phyloP scores from a whole-genome alignment of 2,113 vertebrate species.

The Cebidichthys violaceus region DNA sequence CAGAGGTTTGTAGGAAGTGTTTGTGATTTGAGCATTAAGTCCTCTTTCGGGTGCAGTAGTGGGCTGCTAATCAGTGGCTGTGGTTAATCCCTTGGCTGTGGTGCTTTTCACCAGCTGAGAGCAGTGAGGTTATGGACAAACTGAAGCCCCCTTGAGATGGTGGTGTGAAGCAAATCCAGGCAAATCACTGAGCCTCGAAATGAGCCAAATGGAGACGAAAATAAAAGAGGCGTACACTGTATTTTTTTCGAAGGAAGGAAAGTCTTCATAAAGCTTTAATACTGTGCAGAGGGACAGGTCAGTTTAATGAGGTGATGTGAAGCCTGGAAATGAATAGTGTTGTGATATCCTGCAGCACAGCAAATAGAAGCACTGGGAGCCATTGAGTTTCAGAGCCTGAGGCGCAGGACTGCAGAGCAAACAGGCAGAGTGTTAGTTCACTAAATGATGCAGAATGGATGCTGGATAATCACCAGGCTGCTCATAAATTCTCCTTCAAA shows the following conservation, averaged over 20 bases:
- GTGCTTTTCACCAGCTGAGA: constrained; percentile 71
- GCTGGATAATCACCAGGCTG: constrained; percentile 61
- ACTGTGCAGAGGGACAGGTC: constrained; percentile 62
- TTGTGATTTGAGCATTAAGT: constrained; percentile 46
- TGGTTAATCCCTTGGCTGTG: constrained; percentile 74
- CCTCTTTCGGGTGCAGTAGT: constrained; percentile 44
- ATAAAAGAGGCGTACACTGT: constrained; percentile 18
- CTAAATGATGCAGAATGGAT: constrained; percentile 75
- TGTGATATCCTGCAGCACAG: constrained; percentile 66
- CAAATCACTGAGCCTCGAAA: constrained; percentile 65
- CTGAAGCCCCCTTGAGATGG: constrained; percentile 58
- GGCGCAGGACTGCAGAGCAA: constrained; percentile 62
- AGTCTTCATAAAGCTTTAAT: constrained; percentile 59
- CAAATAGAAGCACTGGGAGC: constrained; percentile 74
- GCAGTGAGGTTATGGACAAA: constrained; percentile 63
- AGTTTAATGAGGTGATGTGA: constrained; percentile 72
- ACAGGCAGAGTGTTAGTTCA: constrained; percentile 59
- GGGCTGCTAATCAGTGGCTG: constrained; percentile 75
- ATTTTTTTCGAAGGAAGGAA: background rate
- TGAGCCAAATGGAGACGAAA: constrained; percentile 50
- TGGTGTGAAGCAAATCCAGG: constrained; percentile 61
- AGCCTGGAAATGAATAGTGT: constrained; percentile 70
- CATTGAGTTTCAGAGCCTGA: constrained; percentile 61
- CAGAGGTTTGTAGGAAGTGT: constrained; percentile 27
- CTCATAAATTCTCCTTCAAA: constrained; percentile 57